phyloP scores from a whole-genome alignment of 2,113 vertebrate genomes.

The Anolis sagrei region DNA sequence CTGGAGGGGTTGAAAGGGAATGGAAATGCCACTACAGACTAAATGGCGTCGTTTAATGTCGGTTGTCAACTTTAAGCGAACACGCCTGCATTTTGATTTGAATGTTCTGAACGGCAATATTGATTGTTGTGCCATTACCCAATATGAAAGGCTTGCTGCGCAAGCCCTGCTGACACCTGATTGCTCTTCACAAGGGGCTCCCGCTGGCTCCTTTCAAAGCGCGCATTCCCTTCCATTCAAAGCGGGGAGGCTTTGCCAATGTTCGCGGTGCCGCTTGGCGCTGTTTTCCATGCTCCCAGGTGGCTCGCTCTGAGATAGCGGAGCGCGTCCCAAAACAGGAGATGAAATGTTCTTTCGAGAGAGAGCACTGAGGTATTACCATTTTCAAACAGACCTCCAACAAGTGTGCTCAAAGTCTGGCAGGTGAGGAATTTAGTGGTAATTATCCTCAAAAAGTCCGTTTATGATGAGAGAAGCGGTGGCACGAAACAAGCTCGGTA shows the following conservation, averaged over 20 bases:
- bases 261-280: conserved; percentile 30
- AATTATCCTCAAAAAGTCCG: conserved; percentile 23
- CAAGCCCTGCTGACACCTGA: conserved; percentile 78
- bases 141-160: conserved; percentile 68
- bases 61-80: conserved; percentile 52
- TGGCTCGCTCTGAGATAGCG: conserved; percentile 67
- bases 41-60: conserved; percentile 27
- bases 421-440: conserved; percentile 38
- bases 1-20: conserved; percentile 44
- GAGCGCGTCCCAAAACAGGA: conserved; percentile 72
- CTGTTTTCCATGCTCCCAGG: conserved; percentile 73
- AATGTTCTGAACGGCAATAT: conserved; percentile 67
- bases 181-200: conserved; percentile 75
- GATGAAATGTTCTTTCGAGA: conserved; percentile 67
- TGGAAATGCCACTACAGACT: conserved; percentile 29
- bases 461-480: neutral
- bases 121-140: conserved; percentile 75
- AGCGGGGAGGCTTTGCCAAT: conserved; percentile 73
- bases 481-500: neutral
- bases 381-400: conserved; percentile 58
- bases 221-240: conserved; percentile 82
- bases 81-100: conserved; percentile 57
- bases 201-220: conserved; percentile 75
- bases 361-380: conserved; percentile 58
- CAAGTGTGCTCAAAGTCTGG: conserved; percentile 42